Evolutionary conservation across 2,888 invertebrate species (phyloP).

Genomic region (Dromius quadrimaculatus): DNA sequence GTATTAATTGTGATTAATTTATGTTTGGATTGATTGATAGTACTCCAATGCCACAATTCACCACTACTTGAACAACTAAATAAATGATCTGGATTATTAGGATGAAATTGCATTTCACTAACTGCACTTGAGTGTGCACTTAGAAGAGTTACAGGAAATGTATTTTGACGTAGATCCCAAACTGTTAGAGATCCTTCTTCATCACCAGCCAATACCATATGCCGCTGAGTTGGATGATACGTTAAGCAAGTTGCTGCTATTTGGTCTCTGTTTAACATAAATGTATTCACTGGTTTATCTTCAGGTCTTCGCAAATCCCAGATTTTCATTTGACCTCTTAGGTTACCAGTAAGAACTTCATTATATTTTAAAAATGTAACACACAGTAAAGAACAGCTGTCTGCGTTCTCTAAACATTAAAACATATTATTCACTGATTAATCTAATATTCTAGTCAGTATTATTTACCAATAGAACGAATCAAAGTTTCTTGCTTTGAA

Average conservation of each 20-base stretch:
- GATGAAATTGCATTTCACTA: slow-evolving; percentile 90
- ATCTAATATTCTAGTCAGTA: slow-evolving; percentile 62
- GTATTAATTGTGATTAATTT: slow-evolving; percentile 51
- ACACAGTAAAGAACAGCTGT: slow-evolving; percentile 84
- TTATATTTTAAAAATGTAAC: slow-evolving; percentile 79
- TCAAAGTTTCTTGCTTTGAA: slow-evolving; percentile 67
- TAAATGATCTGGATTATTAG: slow-evolving; percentile 84
- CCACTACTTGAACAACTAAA: slow-evolving; percentile 86
- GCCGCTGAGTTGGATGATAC: slow-evolving; percentile 89
- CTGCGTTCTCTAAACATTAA: slow-evolving; percentile 73
- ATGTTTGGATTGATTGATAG: slow-evolving; percentile 64
- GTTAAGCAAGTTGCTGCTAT: slow-evolving; percentile 81
- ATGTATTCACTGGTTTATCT: slow-evolving; percentile 76
- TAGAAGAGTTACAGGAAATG: slow-evolving; percentile 84
- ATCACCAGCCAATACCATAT: slow-evolving; percentile 85
- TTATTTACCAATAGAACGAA: slow-evolving; percentile 70
- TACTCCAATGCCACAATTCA: slow-evolving; percentile 92
- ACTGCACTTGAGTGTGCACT: slow-evolving; percentile 82
- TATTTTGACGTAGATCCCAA: slow-evolving; percentile 90
- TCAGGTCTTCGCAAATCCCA: slow-evolving; percentile 82
- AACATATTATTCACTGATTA: slow-evolving; percentile 64
- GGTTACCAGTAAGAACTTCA: slow-evolving; percentile 85
- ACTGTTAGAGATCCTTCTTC: slow-evolving; percentile 89
- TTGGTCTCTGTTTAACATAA: slow-evolving; percentile 81
- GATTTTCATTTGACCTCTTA: slow-evolving; percentile 90